Base-by-base conservation (phyloP, 2,888 invertebrate genomes). In the Nemapogon koenigi region DNA sequence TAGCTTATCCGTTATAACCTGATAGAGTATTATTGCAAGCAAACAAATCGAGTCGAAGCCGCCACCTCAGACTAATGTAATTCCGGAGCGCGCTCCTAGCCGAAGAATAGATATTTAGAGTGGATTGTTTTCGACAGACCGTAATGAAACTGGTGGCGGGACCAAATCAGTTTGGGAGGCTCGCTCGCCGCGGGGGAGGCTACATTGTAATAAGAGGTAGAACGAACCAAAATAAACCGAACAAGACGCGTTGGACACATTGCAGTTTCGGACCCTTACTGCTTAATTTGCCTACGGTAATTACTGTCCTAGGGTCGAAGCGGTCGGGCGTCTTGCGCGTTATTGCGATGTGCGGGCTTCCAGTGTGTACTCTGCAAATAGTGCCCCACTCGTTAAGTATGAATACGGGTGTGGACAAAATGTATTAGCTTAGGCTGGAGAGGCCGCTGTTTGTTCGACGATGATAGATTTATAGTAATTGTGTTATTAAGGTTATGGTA, bases 261-360 rank as follows among this genome's bases (percentile, higher is more conserved):
- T 62, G 56, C 53, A 51, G 52, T 39, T 47, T 49, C 53, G 67
- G 63, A 63, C 72, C 47, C 75, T 73, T 67, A 76, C 78, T 79
- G 79, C 80, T 79, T 79, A 79, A 80, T 80, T 80, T 80, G 80
- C 80, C 79, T 79, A 76, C 78, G 75, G 79, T 80, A 80, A 80
- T 80, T 80, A 79, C 80, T 79, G 78, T 78, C 78, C 75, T 75
- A 57, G 59, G 64, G 69, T 65, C 64, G 60, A 68, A 68, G 65
- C 67, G 67, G 66, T 55, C 38, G 32, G 62, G 62, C 72, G 67
- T 76, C 76, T 76, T 75, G 52, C 69, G 69, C 69, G 71, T 71
- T 75, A 75, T 75, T 73, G 69, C 69, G 62, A 55, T 57, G 72
- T 75, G 73, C 73, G 75, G 73, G 76, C 70, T 57, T 65, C 70